Conservation (phyloP, 2,888 invertebrate genomes). For the Andrena fulva region DNA sequence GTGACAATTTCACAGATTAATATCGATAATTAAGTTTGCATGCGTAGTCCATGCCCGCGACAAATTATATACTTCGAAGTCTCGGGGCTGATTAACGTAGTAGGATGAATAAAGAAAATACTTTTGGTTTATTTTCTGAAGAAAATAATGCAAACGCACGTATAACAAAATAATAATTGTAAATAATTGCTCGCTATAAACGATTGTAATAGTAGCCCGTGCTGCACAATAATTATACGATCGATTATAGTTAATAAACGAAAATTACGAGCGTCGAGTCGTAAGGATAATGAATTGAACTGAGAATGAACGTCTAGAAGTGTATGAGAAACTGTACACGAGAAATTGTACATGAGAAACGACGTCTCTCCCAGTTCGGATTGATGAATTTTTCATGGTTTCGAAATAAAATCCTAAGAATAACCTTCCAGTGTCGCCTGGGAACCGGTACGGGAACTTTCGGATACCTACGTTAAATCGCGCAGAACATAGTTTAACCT, state of each 20-base stretch:
- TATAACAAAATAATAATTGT: neutral
- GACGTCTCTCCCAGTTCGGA: neutral
- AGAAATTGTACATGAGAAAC: neutral
- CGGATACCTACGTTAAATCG: neutral
- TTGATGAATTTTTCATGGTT: neutral
- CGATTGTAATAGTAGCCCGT: neutral
- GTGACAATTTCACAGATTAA: neutral
- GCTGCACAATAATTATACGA: neutral
- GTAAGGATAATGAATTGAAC: neutral
- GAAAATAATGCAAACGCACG: neutral
- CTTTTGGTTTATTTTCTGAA: neutral
- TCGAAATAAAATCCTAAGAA: conserved; percentile 8
- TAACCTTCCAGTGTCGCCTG: conserved; percentile 35
- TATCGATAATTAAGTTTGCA: neutral
- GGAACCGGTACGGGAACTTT: conserved; percentile 11
- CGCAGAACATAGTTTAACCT: neutral
- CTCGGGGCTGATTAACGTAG: neutral
- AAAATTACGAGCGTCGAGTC: neutral
- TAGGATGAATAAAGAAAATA: neutral
- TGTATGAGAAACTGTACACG: neutral
- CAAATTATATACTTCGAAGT: neutral
- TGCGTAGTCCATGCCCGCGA: neutral
- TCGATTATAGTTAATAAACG: neutral
- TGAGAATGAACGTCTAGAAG: neutral
- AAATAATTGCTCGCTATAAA: neutral